A percentile compares a stretch with the other conserved stretches of the same genome.
phyloP scores from a whole-genome alignment of 2,888 invertebrate species.

The Mythimna loreyi region DNA sequence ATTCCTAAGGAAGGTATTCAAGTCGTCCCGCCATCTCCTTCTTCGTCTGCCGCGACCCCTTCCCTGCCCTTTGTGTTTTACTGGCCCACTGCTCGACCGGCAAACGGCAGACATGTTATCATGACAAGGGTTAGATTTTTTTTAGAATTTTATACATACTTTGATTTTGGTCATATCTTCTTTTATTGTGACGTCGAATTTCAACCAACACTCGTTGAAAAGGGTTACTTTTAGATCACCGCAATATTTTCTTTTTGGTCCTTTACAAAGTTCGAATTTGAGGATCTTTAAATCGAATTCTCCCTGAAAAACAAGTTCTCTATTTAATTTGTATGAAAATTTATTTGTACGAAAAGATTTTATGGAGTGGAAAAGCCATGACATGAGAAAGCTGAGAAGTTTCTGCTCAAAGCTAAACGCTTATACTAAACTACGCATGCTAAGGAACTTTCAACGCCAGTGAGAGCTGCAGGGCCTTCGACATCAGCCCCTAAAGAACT shows the following conservation, averaged over 20 bases:
- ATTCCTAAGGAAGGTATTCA: no score
- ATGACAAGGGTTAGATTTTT: no score
- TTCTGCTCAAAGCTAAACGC: slow-evolving; percentile 96
- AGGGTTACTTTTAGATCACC: slow-evolving; percentile 3
- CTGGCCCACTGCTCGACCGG: no score
- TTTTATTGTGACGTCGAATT: slow-evolving; percentile 23
- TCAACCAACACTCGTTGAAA: slow-evolving; percentile 26
- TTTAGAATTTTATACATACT: slow-evolving; percentile 12
- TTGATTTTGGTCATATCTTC: slow-evolving; percentile 38
- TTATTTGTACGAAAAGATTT: neutral
- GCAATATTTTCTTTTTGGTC: slow-evolving; percentile 30
- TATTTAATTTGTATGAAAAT: neutral
- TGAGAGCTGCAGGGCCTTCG: slow-evolving; percentile 84
- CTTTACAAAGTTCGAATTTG: slow-evolving; percentile 16
- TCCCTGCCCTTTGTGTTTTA: no score
- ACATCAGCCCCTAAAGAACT: slow-evolving; percentile 75
- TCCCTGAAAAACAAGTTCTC: slow-evolving; percentile 27
- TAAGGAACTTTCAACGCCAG: slow-evolving; percentile 91
- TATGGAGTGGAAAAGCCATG: neutral
- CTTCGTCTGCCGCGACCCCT: no score
- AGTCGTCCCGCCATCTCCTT: no score
- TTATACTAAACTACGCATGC: slow-evolving; percentile 96
- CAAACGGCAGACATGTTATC: no score
- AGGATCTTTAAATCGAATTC: slow-evolving; percentile 36
- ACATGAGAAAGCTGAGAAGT: slow-evolving; percentile 93